Evolutionary conservation across 2,113 vertebrate species (phyloP).

Genomic region (Phalacrocorax brasilianus): DNA sequence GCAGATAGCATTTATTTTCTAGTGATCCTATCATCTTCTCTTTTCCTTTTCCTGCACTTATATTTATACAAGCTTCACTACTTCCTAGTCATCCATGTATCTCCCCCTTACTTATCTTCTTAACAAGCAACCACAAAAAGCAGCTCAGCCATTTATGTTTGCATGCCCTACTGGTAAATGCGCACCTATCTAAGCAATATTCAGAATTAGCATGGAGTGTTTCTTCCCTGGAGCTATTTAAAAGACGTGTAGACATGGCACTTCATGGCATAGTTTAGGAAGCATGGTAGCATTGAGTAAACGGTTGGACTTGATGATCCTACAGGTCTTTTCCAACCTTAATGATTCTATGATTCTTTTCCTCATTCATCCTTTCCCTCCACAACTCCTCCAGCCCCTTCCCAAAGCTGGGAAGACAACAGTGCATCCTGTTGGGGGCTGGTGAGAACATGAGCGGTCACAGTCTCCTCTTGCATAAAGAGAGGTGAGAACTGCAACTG

Average conservation of each 20-base stretch:
- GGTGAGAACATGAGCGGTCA: background rate
- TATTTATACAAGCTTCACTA: background rate
- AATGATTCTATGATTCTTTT: background rate
- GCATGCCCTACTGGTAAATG: background rate
- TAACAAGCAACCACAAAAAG: background rate
- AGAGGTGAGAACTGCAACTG: background rate
- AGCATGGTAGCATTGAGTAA: no score
- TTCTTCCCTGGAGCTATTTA: no score
- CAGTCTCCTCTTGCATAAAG: background rate
- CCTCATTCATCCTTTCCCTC: background rate
- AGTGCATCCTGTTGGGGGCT: background rate
- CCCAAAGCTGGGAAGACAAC: background rate
- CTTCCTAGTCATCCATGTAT: background rate
- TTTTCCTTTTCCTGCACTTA: background rate
- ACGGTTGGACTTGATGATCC: no score
- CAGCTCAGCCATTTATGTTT: background rate
- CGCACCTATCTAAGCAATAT: background rate
- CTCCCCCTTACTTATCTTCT: background rate
- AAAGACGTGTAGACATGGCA: no score
- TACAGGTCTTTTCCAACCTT: no score
- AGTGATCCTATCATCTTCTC: background rate
- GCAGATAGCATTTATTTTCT: background rate
- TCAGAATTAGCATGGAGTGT: background rate
- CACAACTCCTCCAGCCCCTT: background rate
- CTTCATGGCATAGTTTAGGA: no score